These are phyloP conservation scores for Lepas anatifera DNA, from an alignment of 2,888 invertebrate genomes.

Conservation along the genomic window DNA sequence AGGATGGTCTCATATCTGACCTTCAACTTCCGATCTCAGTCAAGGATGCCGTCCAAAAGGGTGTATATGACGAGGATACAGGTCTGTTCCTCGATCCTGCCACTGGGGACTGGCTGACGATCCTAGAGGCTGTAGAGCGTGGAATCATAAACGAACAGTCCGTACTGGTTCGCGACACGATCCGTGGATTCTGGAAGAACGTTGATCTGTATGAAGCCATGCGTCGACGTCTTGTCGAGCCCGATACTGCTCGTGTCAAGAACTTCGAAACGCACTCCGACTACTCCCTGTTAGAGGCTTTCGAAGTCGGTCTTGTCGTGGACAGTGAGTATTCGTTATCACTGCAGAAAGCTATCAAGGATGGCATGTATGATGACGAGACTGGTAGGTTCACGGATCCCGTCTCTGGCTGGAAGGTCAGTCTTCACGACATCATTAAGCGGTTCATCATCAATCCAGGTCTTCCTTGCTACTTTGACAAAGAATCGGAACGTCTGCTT, in stretches of 20 bases:
- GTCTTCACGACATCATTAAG: slow-evolving; percentile 69
- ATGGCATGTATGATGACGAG: slow-evolving; percentile 68
- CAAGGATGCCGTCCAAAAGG: slow-evolving; percentile 67
- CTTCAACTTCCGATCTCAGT: slow-evolving; percentile 66
- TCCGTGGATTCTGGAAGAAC: slow-evolving; percentile 60
- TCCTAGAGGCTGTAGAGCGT: slow-evolving; percentile 67
- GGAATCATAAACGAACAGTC: slow-evolving; percentile 73
- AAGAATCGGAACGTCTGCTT: slow-evolving; percentile 32
- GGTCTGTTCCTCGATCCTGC: slow-evolving; percentile 72
- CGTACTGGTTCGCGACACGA: slow-evolving; percentile 65
- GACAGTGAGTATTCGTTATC: slow-evolving; percentile 53
- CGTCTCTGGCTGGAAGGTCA: slow-evolving; percentile 60
- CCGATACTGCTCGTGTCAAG: slow-evolving; percentile 54
- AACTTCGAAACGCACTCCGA: slow-evolving; percentile 35
- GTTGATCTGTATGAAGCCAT: slow-evolving; percentile 66
- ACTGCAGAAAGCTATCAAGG: slow-evolving; percentile 69
- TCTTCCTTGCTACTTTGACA: slow-evolving; percentile 37
- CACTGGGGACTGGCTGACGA: slow-evolving; percentile 59
- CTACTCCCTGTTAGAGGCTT: slow-evolving; percentile 37
- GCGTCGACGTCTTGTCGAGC: slow-evolving; percentile 59
- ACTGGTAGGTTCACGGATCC: slow-evolving; percentile 73
- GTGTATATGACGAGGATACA: slow-evolving; percentile 61
- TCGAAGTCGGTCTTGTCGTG: slow-evolving; percentile 53
- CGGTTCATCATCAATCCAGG: slow-evolving; percentile 64
- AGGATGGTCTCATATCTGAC: slow-evolving; percentile 67